Percentiles rank a stretch among this genome's conserved stretches.
phyloP scores from a whole-genome alignment of 1,140 invertebrate genomes.

The Plectus sambesii region DNA sequence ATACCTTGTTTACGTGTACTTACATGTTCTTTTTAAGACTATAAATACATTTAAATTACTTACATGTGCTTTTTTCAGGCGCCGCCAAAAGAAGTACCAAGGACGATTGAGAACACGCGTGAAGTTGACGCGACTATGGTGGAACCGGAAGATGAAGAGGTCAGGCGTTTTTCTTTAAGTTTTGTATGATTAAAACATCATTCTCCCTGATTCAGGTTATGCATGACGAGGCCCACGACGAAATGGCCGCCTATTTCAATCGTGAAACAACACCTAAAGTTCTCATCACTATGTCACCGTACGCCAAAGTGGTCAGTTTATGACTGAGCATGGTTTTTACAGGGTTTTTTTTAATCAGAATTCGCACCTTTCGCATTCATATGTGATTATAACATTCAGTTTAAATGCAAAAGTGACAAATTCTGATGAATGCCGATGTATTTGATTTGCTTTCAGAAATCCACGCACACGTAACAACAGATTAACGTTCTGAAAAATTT shows the following conservation, averaged over 20 bases:
- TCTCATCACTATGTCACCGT: slow-evolving; percentile 80
- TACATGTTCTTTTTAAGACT: no score
- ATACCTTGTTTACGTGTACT: no score
- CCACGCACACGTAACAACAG: no score
- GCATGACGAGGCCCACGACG: slow-evolving; percentile 68
- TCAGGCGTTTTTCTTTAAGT: slow-evolving; percentile 50
- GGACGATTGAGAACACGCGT: slow-evolving; percentile 80
- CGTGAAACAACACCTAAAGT: slow-evolving; percentile 79
- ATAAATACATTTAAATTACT: no score
- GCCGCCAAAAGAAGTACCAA: slow-evolving; percentile 62
- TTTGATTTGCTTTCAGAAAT: no score
- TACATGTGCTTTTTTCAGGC: no score
- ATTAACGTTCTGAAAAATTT: no score
- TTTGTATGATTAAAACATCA: slow-evolving; percentile 12
- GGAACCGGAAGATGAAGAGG: slow-evolving; percentile 58
- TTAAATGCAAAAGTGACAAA: no score
- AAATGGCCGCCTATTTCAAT: slow-evolving; percentile 73
- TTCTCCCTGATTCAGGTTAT: slow-evolving; percentile 42
- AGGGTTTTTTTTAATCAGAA: no score
- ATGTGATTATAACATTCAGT: slow-evolving; percentile 14
- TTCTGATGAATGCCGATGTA: no score
- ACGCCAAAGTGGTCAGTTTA: slow-evolving; percentile 61
- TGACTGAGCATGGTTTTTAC: slow-evolving; percentile 12
- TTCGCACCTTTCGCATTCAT: no score
- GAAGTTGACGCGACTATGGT: slow-evolving; percentile 83